phyloP scores from a whole-genome alignment of 2,797 vertebrate species.

The Danio tinwini region DNA sequence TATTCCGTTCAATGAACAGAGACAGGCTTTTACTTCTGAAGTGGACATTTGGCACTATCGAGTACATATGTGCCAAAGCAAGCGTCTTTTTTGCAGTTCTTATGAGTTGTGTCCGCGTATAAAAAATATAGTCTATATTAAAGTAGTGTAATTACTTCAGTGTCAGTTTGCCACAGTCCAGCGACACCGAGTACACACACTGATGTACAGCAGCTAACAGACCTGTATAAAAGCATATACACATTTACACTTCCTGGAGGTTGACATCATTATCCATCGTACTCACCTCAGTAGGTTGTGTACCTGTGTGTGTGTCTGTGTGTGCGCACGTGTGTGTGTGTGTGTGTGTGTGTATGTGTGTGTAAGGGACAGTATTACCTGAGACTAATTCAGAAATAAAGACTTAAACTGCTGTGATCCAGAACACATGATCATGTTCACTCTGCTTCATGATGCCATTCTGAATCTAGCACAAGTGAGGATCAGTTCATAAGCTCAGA shows the following conservation, averaged over 20 bases:
- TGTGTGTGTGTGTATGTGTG: slow-evolving; percentile 21
- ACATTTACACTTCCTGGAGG: slow-evolving; percentile 41
- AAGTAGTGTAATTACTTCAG: slow-evolving; percentile 75
- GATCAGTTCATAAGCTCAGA: slow-evolving; percentile 51
- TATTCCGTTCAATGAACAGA: slow-evolving; percentile 34
- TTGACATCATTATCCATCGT: slow-evolving; percentile 34
- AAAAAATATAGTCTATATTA: slow-evolving; percentile 76
- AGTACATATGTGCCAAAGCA: slow-evolving; percentile 86
- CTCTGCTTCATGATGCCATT: slow-evolving; percentile 50
- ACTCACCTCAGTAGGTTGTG: slow-evolving; percentile 47
- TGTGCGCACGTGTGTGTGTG: background rate
- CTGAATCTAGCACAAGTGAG: slow-evolving; percentile 59
- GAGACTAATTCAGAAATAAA: slow-evolving; percentile 45
- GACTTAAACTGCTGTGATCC: slow-evolving; percentile 47
- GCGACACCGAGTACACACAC: slow-evolving; percentile 74
- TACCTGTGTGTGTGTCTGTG: slow-evolving; percentile 41
- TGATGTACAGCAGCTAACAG: slow-evolving; percentile 71
- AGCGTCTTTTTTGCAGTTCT: slow-evolving; percentile 84
- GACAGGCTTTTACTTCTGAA: slow-evolving; percentile 70
- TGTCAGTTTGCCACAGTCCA: slow-evolving; percentile 75
- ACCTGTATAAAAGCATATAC: slow-evolving; percentile 73
- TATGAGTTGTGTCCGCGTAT: slow-evolving; percentile 81
- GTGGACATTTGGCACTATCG: slow-evolving; percentile 77
- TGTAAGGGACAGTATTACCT: slow-evolving; percentile 28
- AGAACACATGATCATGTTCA: slow-evolving; percentile 41